Conservation (phyloP, 2,888 invertebrate species). For the Aproaerema taeniolella region DNA sequence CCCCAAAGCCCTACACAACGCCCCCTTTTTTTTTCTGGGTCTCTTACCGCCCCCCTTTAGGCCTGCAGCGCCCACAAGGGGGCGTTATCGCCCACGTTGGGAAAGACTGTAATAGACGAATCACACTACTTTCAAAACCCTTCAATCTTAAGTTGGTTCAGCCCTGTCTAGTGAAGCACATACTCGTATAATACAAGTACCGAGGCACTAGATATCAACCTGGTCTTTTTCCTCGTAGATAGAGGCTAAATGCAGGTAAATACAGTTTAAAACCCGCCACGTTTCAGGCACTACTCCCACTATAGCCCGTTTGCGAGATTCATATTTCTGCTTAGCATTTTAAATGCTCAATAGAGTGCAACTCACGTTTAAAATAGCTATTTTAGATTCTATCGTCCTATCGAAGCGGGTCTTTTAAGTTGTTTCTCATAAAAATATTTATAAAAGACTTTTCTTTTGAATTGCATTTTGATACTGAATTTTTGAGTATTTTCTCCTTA, state of each 20-base stretch:
- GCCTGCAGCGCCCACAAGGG: too few species aligned
- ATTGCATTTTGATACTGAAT: too few species aligned
- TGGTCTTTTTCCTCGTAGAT: conserved; percentile 8
- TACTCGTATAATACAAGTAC: too few species aligned
- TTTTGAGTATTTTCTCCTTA: too few species aligned
- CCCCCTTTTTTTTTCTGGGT: too few species aligned
- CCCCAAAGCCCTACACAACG: too few species aligned
- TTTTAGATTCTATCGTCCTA: background rate
- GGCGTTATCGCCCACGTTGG: too few species aligned
- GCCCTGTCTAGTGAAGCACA: background rate
- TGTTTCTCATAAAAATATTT: too few species aligned
- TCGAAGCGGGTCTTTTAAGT: background rate
- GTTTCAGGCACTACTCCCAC: background rate
- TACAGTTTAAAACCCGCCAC: conserved; percentile 11
- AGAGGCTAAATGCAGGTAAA: conserved; percentile 8
- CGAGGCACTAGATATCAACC: background rate
- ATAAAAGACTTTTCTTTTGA: too few species aligned
- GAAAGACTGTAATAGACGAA: too few species aligned
- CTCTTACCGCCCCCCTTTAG: too few species aligned
- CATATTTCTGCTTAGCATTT: conserved; percentile 12
- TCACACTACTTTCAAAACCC: too few species aligned
- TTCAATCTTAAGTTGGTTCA: background rate
- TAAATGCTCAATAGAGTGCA: conserved; percentile 5
- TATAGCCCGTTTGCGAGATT: background rate
- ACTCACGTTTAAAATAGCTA: conserved; percentile 1